Base-by-base conservation (phyloP, 2,113 vertebrate species). In the Seriola aureovittata region DNA sequence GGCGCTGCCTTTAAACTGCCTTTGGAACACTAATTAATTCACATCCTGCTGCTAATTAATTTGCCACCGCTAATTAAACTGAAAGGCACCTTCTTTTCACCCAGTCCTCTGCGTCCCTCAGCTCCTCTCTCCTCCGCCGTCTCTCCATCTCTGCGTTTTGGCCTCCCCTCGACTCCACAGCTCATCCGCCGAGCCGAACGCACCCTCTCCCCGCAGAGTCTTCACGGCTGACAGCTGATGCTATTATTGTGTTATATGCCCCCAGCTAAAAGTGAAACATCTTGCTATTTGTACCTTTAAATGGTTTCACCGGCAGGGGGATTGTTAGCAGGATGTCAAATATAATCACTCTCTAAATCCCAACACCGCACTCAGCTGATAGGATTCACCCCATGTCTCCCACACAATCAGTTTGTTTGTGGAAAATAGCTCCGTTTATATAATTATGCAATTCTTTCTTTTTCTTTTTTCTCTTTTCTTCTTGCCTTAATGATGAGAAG, bases 21-120 rank as follows among this genome's bases (percentile, higher is more conserved):
- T 91, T 85, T 89, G 90, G 88, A 90, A 80, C 88, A 79, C 89
- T 93, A 93, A 95, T 95, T 95, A 93, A 94, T 93, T 94, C 90
- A 89, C 80, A 91, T 91, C 91, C 91, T 84, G 90, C 87, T 79
- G 86, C 91, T 94, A 94, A 95, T 95, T 94, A 92, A 93, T 94
- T 93, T 91, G 91, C 87, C 85, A 85, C 80, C 57, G 65, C 91
- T 94, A 94, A 95, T 93, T 95, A 94, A 94, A 94, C 88, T 83
- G 83, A 93, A 93, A 94, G 92, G 85, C 95, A 93, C 90, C 94
- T 95, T 92, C 80, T 77, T 88, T 81, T 78, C 65, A 84, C 69
- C 78, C 87, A 59, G 81, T 75, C 57, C 5, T 58, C 73, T 32
- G 62, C 10, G 34, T 85, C 78, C 84, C 85, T 66, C 25, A 23